These are phyloP conservation scores for Gorsachius goisagi DNA, from an alignment of 2,113 vertebrate genomes.

Conservation along the genomic window DNA sequence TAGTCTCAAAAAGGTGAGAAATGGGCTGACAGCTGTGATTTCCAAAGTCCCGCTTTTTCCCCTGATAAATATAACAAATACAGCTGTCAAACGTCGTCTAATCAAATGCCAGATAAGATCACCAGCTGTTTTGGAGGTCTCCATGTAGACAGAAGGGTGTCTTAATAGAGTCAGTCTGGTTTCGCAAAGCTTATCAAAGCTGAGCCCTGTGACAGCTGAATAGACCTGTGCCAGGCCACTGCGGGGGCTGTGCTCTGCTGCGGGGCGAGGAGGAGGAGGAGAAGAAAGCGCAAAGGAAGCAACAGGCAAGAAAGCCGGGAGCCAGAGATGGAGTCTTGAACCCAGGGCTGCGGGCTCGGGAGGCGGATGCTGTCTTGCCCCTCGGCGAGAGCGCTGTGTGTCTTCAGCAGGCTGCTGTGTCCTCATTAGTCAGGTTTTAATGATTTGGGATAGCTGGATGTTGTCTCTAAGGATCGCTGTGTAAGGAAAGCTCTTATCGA, in stretches of 20 bases:
- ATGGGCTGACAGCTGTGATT: slow-evolving; percentile 69
- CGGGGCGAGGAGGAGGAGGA: neutral
- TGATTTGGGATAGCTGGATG: slow-evolving; percentile 59
- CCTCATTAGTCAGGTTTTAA: slow-evolving; percentile 66
- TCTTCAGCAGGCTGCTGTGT: slow-evolving; percentile 35
- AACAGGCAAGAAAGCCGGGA: slow-evolving; percentile 36
- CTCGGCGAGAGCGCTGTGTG: neutral
- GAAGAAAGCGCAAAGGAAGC: neutral
- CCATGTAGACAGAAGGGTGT: slow-evolving; percentile 64
- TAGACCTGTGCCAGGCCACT: slow-evolving; percentile 10
- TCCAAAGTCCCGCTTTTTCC: slow-evolving; percentile 47
- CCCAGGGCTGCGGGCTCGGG: neutral
- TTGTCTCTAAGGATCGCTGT: slow-evolving; percentile 19
- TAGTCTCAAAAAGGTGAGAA: slow-evolving; percentile 72
- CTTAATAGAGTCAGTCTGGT: slow-evolving; percentile 67
- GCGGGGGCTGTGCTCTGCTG: neutral
- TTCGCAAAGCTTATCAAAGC: slow-evolving; percentile 58
- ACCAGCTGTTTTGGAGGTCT: slow-evolving; percentile 72
- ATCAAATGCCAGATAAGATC: slow-evolving; percentile 76
- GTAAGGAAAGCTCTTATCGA: slow-evolving; percentile 45
- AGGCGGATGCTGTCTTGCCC: slow-evolving; percentile 11
- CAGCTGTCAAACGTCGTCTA: slow-evolving; percentile 73
- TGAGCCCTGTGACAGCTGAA: slow-evolving; percentile 67
- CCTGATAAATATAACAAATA: slow-evolving; percentile 74
- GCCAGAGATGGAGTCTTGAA: neutral